Evolutionary conservation across 2,797 vertebrate species (phyloP).

Genomic region (Pangasius mekongensis): DNA sequence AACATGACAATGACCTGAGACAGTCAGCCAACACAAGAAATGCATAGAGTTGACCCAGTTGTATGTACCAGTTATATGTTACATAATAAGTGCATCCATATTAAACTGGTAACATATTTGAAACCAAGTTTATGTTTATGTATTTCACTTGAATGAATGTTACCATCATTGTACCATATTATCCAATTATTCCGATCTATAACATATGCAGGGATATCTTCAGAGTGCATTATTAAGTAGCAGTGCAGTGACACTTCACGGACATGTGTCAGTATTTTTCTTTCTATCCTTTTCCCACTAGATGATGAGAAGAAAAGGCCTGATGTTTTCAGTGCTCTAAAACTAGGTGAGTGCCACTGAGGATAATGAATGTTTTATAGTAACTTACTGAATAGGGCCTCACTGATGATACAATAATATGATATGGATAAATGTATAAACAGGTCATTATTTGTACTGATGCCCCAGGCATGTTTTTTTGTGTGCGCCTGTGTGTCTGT

Average conservation of each 20-base stretch:
- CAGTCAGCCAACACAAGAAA: neutral
- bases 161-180: neutral
- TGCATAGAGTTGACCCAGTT: neutral
- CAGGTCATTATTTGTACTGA: neutral
- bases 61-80: neutral
- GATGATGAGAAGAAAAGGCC: slow-evolving; percentile 88
- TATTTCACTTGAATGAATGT: neutral
- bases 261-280: neutral
- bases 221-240: neutral
- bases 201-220: neutral
- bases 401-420: neutral
- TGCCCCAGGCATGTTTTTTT: neutral
- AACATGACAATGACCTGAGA: neutral
- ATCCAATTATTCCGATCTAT: neutral
- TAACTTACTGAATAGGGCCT: neutral
- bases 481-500: no score
- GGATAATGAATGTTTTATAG: neutral
- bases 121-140: neutral
- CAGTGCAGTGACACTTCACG: neutral
- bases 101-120: neutral
- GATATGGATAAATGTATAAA: neutral
- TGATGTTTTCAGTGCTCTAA: slow-evolving; percentile 93
- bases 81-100: neutral
- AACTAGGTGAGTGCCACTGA: slow-evolving; percentile 81
- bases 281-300: slow-evolving; percentile 47